These are phyloP conservation scores for Zeuzera pyrina DNA, from an alignment of 2,888 invertebrate species.

Conservation along the genomic window DNA sequence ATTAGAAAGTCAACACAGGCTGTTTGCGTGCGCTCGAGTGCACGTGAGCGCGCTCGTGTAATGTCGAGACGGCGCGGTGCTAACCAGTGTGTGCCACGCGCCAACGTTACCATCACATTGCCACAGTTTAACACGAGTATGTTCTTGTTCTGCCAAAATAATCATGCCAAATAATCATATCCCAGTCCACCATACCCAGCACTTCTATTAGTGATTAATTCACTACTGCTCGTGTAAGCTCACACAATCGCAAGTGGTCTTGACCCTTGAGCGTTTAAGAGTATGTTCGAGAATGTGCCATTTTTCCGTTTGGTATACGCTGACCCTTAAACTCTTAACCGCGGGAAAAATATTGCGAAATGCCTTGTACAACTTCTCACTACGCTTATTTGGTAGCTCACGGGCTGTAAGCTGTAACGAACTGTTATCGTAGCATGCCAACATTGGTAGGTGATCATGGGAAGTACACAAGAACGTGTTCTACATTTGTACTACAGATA, in stretches of 20 bases:
- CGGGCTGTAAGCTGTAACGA: slow-evolving; percentile 46
- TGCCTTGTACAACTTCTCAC: slow-evolving; percentile 23
- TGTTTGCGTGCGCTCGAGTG: no score
- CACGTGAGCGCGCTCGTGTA: no score
- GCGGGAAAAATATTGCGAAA: slow-evolving; percentile 50
- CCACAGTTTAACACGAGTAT: no score
- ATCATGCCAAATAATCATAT: not conserved
- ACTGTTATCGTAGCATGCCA: slow-evolving; percentile 48
- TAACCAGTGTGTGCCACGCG: no score
- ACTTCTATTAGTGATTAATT: not conserved
- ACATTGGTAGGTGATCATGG: slow-evolving; percentile 20
- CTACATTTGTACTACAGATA: no score
- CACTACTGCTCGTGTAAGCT: not conserved
- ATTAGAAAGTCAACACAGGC: no score
- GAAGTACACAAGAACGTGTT: slow-evolving; percentile 7
- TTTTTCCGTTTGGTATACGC: slow-evolving; percentile 17
- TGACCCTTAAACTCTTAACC: slow-evolving; percentile 41
- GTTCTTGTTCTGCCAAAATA: no score
- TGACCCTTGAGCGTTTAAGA: no score
- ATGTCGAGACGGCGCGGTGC: no score
- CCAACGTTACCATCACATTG: no score
- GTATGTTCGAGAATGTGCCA: not conserved
- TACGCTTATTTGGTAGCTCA: slow-evolving; percentile 54
- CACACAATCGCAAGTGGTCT: not conserved
- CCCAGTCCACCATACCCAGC: no score